Base-by-base conservation (phyloP, 64 coral and sea anemone genomes). In the Stylophora pistillata region DNA sequence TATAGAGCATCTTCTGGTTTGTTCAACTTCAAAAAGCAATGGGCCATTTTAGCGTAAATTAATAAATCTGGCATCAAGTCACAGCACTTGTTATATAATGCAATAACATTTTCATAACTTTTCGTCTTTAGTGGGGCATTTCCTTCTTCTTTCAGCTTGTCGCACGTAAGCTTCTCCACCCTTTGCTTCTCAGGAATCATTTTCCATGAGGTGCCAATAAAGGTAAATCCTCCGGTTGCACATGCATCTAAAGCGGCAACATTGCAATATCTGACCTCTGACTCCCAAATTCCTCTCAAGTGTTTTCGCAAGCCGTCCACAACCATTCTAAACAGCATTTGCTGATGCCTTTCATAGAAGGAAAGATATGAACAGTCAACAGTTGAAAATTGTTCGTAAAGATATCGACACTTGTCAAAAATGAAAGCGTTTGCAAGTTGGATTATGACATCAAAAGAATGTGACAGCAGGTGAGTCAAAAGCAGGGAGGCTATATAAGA, bases 351-450 rank as follows among this genome's bases (percentile, higher is more conserved):
- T 13, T 61, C 23, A 68, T 13, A 7, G 17, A 62, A 59, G 41
- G 61, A 21, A 68, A n/a, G 73, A 64, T 15, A 18, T 16, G 77
- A 26, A 20, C n/a, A 59, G 30, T 85, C 64, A 14, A 93, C 85
- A 56, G 85, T 54, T 20, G 77, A 69, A 25, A 88, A 93, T 59
- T 93, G 76, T 0, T 88, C 77, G 73, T 82, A 93, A 18, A 88
- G n/a, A 82, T 93, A 93, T 2, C 78, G 64, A 54, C 91, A 93
- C 23, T 76, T 88, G 58, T 93, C 91, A 76, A 93, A 93, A 75
- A 93, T 83, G 69, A 93, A 88, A 53, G 77, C 75, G 86, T 86
- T 91, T 5, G 55, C 56, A 68, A 54, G 85, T 33, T 59, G 30
- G 3, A 5, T 12, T 28, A 91, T 74, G 3, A 64, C 52, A 33